Evolutionary conservation across 1,140 invertebrate genomes (phyloP).

Genomic region (Zaprionus kolodkinae): DNA sequence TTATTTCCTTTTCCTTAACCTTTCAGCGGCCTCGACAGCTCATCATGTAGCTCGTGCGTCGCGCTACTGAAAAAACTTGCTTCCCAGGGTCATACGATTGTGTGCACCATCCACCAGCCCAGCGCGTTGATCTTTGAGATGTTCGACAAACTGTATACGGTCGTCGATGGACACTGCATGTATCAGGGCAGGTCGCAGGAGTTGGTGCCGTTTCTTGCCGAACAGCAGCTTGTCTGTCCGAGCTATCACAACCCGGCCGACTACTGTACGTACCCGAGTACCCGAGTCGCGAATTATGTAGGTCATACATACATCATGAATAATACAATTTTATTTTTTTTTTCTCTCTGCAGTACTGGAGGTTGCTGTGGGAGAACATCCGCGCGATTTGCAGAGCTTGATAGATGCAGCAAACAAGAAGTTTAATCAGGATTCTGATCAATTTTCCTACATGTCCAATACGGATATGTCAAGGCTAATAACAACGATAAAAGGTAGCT

Average conservation of each 20-base stretch:
- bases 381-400: conserved; percentile 86
- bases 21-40: conserved; percentile 93
- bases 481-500: conserved; percentile 77
- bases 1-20: background rate
- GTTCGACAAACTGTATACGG: conserved; percentile 97
- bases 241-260: conserved; percentile 98
- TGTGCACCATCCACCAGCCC: conserved; percentile 98
- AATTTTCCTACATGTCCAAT: conserved; percentile 49
- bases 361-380: conserved; percentile 91
- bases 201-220: conserved; percentile 92
- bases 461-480: conserved; percentile 59
- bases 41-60: conserved; percentile 93
- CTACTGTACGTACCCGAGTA: conserved; percentile 85
- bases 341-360: conserved; percentile 88
- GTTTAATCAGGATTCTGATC: conserved; percentile 85
- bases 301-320: too few species aligned
- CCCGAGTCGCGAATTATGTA: background rate
- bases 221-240: conserved; percentile 93
- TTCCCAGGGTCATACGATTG: conserved; percentile 90
- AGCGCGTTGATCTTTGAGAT: conserved; percentile 97
- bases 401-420: conserved; percentile 86
- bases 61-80: conserved; percentile 90
- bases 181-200: conserved; percentile 91
- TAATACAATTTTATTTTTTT: background rate
- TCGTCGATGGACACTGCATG: conserved; percentile 94